A percentile compares a stretch with the other conserved stretches of the same genome.
phyloP scores from a whole-genome alignment of 2,888 invertebrate species.

The Eilema depressum region DNA sequence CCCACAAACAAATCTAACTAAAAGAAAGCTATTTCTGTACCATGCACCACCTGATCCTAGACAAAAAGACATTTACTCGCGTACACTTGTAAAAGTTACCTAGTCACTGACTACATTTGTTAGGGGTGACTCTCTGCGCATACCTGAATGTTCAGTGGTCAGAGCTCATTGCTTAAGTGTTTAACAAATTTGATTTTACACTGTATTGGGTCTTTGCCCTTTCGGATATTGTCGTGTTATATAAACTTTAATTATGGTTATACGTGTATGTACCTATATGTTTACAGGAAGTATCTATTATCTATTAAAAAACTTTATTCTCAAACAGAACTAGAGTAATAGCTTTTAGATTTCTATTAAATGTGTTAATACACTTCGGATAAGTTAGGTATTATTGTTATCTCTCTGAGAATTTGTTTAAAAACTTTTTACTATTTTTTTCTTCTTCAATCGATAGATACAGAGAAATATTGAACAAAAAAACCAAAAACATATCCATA shows the following conservation, averaged over 20 bases:
- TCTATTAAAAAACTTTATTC: neutral
- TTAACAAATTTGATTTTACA: slow-evolving; percentile 39
- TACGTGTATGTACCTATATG: too few relatives aligned
- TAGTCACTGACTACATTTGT: slow-evolving; percentile 32
- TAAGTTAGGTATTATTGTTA: neutral
- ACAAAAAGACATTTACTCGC: slow-evolving; percentile 45
- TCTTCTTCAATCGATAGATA: too few relatives aligned
- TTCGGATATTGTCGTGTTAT: slow-evolving; percentile 23
- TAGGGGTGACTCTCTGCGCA: slow-evolving; percentile 39
- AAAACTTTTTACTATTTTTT: too few relatives aligned
- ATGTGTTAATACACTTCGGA: neutral
- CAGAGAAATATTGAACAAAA: too few relatives aligned
- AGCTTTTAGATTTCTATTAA: neutral
- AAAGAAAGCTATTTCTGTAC: slow-evolving; percentile 49
- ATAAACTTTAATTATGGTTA: neutral
- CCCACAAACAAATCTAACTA: slow-evolving; percentile 40
- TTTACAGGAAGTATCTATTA: neutral
- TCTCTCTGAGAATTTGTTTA: neutral
- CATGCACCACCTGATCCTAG: slow-evolving; percentile 49
- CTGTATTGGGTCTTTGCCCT: slow-evolving; percentile 39
- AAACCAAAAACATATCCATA: too few relatives aligned
- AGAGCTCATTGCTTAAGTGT: slow-evolving; percentile 31
- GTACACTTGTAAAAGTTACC: slow-evolving; percentile 37
- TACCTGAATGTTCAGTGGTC: slow-evolving; percentile 46
- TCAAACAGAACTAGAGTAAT: neutral